phyloP scores from a whole-genome alignment of 2,797 vertebrate species.

The Babyrousa celebensis region DNA sequence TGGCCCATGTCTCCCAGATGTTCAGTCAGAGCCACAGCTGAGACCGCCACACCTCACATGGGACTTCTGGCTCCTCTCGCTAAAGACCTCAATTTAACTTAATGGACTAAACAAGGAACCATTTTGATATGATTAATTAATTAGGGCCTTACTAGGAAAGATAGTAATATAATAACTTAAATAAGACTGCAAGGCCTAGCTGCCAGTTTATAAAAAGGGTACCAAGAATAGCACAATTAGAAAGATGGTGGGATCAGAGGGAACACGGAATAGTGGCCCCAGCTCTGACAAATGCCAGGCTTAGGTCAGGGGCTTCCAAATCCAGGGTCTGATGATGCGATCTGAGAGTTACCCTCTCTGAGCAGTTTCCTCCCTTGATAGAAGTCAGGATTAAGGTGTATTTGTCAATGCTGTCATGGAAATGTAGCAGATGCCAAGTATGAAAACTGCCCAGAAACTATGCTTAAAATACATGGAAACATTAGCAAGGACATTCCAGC shows the following conservation, averaged over 20 bases:
- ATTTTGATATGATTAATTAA: constrained; percentile 82
- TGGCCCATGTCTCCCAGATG: neutral
- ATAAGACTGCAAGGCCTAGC: constrained; percentile 76
- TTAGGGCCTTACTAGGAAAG: constrained; percentile 69
- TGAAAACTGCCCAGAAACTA: neutral
- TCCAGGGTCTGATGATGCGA: neutral
- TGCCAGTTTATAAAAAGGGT: constrained; percentile 76
- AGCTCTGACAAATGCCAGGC: neutral
- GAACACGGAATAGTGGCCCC: neutral
- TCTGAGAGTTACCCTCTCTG: neutral
- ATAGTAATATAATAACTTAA: constrained; percentile 80
- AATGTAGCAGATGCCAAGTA: neutral
- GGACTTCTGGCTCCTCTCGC: neutral
- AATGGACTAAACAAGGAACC: constrained; percentile 56
- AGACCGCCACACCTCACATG: neutral
- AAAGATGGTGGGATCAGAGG: neutral
- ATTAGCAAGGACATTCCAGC: neutral
- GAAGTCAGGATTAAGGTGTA: neutral
- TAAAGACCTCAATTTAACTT: constrained; percentile 54
- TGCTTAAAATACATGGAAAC: neutral
- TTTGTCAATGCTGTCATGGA: neutral
- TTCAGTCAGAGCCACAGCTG: neutral
- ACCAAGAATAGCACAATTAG: constrained; percentile 15
- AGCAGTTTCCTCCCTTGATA: neutral
- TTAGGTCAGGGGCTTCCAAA: neutral